phyloP scores from a whole-genome alignment of 2,888 invertebrate species.

The Salpingus planirostris region DNA sequence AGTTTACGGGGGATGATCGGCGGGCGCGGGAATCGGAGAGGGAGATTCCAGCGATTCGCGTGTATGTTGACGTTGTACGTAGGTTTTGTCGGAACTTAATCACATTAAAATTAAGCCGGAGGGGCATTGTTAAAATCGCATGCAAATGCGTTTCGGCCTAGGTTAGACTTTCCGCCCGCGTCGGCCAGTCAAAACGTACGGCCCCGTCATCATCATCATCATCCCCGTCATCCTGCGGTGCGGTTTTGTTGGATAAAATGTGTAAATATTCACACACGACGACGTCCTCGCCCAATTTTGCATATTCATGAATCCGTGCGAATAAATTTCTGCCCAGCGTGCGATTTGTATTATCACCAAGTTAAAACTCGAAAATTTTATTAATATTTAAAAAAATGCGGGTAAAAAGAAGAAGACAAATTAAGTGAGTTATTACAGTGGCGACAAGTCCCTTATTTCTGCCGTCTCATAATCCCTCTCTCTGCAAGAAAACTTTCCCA shows the following conservation, averaged over 20 bases:
- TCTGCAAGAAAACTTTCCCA: slow-evolving; percentile 25
- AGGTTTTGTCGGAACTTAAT: slow-evolving; percentile 20
- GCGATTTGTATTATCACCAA: no score
- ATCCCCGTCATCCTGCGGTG: no score
- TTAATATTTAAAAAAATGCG: no score
- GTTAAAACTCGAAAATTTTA: no score
- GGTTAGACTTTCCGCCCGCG: slow-evolving; percentile 14
- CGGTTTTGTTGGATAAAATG: no score
- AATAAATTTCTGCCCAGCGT: no score
- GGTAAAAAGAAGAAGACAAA: no score
- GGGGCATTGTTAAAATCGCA: slow-evolving; percentile 21
- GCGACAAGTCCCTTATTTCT: neutral
- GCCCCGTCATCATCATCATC: slow-evolving; percentile 21
- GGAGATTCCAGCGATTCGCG: no score
- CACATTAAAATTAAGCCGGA: slow-evolving; percentile 20
- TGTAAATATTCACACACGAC: slow-evolving; percentile 31
- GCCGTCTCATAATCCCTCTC: slow-evolving; percentile 1
- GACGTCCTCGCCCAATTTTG: slow-evolving; percentile 20
- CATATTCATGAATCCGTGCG: slow-evolving; percentile 28
- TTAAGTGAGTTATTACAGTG: no score
- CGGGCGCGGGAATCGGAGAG: no score
- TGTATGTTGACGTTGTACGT: no score
- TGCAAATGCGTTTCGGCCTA: slow-evolving; percentile 20
- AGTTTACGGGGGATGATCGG: no score
- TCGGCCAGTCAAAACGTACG: slow-evolving; percentile 8